Percentiles rank a stretch among this genome's conserved stretches.
These are phyloP conservation scores for Galerucella calmariensis DNA, from an alignment of 2,888 invertebrate species.

Conservation along the genomic window DNA sequence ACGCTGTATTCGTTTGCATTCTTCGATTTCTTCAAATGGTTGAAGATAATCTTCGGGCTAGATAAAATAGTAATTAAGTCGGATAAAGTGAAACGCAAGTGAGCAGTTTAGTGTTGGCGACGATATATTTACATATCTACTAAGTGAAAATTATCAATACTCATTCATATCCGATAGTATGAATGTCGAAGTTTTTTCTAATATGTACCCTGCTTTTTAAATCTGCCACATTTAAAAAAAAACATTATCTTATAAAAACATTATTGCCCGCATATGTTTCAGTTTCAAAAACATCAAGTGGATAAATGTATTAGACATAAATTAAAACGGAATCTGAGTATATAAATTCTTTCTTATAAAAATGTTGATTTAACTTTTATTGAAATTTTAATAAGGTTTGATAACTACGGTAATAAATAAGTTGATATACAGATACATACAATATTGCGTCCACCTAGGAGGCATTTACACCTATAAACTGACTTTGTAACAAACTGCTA, in stretches of 20 bases:
- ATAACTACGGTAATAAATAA: neutral
- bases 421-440: conserved; percentile 4
- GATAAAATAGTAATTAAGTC: conserved; percentile 30
- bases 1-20: conserved; percentile 33
- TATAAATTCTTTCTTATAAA: neutral
- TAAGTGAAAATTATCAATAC: conserved; percentile 14
- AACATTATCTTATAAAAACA: neutral
- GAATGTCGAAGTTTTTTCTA: neutral
- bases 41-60: conserved; percentile 27
- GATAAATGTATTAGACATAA: neutral
- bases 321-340: neutral
- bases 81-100: conserved; percentile 4
- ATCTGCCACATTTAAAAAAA: neutral
- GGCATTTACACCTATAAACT: neutral
- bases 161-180: conserved; percentile 1
- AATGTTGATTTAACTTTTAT: neutral
- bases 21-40: conserved; percentile 28
- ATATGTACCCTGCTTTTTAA: too few relatives aligned
- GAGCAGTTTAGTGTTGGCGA: conserved; percentile 14
- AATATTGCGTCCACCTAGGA: conserved; percentile 5
- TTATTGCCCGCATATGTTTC: neutral
- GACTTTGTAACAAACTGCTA: neutral
- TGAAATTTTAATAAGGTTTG: conserved; percentile 6
- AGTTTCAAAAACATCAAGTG: neutral
- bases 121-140: conserved; percentile 13